Conservation (phyloP, 2,888 invertebrate genomes). For the Ischnus inquisitorius region DNA sequence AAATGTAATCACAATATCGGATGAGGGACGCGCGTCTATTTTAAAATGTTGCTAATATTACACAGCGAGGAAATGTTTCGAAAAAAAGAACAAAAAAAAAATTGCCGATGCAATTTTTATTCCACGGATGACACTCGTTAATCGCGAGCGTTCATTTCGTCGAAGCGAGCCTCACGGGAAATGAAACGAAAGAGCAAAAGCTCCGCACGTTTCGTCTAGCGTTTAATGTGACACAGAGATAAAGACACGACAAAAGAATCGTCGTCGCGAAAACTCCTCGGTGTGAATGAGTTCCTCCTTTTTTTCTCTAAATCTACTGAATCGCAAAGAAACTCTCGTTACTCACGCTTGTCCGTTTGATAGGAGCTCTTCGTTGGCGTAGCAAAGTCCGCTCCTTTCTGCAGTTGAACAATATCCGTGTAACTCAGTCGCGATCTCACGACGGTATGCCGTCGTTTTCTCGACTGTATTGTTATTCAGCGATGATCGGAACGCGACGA, state of each 20-base stretch:
- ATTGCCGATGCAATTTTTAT: not conserved
- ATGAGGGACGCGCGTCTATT: not conserved
- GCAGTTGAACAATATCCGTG: constrained; percentile 58
- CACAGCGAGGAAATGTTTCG: not conserved
- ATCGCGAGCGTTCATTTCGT: no score
- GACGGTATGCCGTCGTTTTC: not conserved
- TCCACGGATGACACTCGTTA: no score
- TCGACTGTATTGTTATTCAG: not conserved
- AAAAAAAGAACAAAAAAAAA: not conserved
- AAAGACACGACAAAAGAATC: no score
- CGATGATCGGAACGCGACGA: not conserved
- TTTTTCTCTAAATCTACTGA: not conserved
- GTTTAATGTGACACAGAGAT: no score
- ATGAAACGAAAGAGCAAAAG: not conserved
- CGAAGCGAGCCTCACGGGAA: no score
- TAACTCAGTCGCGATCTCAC: constrained; percentile 14
- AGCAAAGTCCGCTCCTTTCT: constrained; percentile 51
- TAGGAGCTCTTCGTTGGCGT: constrained; percentile 42
- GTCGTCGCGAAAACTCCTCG: not conserved
- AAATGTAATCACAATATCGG: not conserved
- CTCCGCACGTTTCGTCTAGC: not conserved
- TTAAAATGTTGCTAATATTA: not conserved
- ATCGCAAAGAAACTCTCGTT: not conserved
- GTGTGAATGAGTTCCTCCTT: not conserved
- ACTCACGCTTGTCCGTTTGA: constrained; percentile 52